Evolutionary conservation across 1,140 invertebrate species (phyloP), one percentile per base, ranked within the genome.

Genomic region (Cataglyphis hispanica): DNA sequence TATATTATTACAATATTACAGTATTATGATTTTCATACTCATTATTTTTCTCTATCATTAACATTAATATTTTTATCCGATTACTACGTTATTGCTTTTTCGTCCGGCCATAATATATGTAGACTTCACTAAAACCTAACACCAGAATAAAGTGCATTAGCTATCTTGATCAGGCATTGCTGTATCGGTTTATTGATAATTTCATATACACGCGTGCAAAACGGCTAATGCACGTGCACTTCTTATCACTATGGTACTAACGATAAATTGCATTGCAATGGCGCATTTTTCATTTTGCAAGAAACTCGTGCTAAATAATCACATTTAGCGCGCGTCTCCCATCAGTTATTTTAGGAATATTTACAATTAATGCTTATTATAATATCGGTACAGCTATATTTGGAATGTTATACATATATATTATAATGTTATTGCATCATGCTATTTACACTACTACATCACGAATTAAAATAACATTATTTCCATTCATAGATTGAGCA

Each of bases 201-300:
- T 83, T n/a, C 2, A 40, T 43, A 50, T 46, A 22, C n/a, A 25
- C 31, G 31, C 16, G 13, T 50, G 13, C 19, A 50, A 81, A 78
- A 86, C 56, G 64, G 58, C 43, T 10, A 83, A 87, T 43, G 85
- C 53, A 4, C 53, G 53, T 72, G 86, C 78, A 70, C 66, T 69
- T n/a, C 27, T 76, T 90, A 80, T 74, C 67, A 86, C 53, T 78
- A 84, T 84, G 56, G 61, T 90, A 89, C 86, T 92, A 91, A 76
- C 87, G 25, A 60, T 91, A 91, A 92, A 93, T 93, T 93, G 93
- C 93, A 94, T 93, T 94, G 92, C 84, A 94, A 92, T 93, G 92
- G 91, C 90, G 84, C 91, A 86, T 53, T 53, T 83, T 69, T 88
- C 60, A 66, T 27, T 31, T 78, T 31, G 25, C 80, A 27, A 76